Base-by-base conservation (phyloP, 2,797 vertebrate genomes). In the Schizopygopsis malacanthus region DNA sequence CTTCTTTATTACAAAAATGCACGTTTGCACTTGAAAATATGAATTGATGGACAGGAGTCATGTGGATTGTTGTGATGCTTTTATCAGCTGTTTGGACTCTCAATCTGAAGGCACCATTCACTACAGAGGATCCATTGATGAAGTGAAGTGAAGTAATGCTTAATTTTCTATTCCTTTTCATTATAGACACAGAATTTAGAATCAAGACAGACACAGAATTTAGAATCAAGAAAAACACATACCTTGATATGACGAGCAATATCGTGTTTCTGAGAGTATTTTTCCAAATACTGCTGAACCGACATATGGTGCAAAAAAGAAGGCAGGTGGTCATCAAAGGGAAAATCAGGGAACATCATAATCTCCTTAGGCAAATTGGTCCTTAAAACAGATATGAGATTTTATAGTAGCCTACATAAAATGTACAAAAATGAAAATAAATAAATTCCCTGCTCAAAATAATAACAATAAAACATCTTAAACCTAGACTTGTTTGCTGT, bases 341-440 rank as follows among this genome's bases (percentile, higher is more conserved):
- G 93, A 88, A 95, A 95, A 78, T 96, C 96, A 0, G 96, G 96
- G 85, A 96, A 97, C 92, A 95, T 95, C 96, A 97, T 96, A 82
- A 96, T 92, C 90, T 97, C 96, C 83, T 97, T 97, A 56, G 96
- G 96, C 13, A 97, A 93, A 90, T 97, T 97, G 86, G 96, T 96
- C 86, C 96, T 97, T 91, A 2, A 88, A 82, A 84, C 52, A 90
- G 33, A 79, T 12, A 28, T 25, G 1, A 76, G 39, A 84, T 47
- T 78, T 61, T 9, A 15, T 4, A 70, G 8, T 16, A 28, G 28
- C 28, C 28, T 28, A 25, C 8, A 78, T 12, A 39, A n/a, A 39
- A 20, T 59, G 22, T 11, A 41, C 13, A 86, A 6, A 71, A 45
- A 52, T 56, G 2, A 18, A 63, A 54, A 45, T 28, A n/a, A 59